Conservation (phyloP, 2,888 invertebrate genomes). For the Idaea aversata region DNA sequence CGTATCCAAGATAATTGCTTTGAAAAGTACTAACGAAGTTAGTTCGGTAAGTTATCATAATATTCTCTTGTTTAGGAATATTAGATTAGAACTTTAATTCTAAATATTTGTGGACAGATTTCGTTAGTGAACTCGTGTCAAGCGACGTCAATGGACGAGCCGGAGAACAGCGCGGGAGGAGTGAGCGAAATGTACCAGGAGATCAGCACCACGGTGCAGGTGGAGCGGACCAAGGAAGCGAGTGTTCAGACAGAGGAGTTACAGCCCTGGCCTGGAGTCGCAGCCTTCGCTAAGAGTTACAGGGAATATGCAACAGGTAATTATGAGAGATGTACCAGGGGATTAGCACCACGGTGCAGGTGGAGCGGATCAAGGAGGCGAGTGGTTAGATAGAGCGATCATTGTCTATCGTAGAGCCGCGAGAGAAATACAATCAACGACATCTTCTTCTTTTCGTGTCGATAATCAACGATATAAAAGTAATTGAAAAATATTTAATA, state of each 20-base stretch:
- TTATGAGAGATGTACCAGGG: not conserved
- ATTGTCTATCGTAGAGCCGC: too few relatives aligned
- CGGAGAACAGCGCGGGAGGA: slow-evolving; percentile 57
- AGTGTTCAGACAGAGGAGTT: slow-evolving; percentile 49
- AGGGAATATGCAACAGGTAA: slow-evolving; percentile 78
- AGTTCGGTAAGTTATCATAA: not conserved
- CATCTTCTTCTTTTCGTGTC: too few relatives aligned
- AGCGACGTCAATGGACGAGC: slow-evolving; percentile 72
- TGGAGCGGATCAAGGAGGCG: not conserved
- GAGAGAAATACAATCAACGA: too few relatives aligned
- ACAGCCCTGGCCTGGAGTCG: slow-evolving; percentile 72
- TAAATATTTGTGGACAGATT: slow-evolving; percentile 11
- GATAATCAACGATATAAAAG: not conserved
- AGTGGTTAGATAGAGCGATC: too few relatives aligned
- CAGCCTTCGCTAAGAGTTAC: slow-evolving; percentile 73
- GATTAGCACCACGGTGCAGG: too few relatives aligned
- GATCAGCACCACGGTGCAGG: slow-evolving; percentile 7
- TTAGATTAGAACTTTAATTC: too few relatives aligned
- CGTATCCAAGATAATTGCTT: slow-evolving; percentile 64
- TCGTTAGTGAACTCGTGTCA: slow-evolving; percentile 40
- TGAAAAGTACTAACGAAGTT: slow-evolving; percentile 50
- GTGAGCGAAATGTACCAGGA: slow-evolving; percentile 40
- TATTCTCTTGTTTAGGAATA: not conserved
- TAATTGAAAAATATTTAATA: not conserved
- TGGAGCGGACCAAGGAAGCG: slow-evolving; percentile 38